Base-by-base conservation (phyloP, 2,113 vertebrate species). In the Xyliphius kryptos region DNA sequence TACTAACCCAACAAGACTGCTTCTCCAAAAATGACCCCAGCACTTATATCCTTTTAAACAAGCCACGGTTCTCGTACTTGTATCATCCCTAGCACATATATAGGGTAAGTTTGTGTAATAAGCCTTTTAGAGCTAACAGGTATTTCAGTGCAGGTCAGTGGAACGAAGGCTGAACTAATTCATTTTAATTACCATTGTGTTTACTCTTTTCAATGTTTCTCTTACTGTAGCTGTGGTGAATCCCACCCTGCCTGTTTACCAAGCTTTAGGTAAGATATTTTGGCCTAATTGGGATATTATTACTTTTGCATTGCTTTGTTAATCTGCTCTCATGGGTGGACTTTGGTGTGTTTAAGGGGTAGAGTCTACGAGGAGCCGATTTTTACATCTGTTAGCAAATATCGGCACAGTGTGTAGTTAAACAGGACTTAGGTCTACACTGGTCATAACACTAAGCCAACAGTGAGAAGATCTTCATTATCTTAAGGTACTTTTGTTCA, bases 281-380 rank as follows among this genome's bases (percentile, higher is more conserved):
- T 49, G 43, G 1, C 3, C 56, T 72, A 77, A 80, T 71, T 72
- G 74, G 41, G 54, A 55, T 51, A 13, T 68, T 32, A 69, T 70
- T 75, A 56, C 76, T 73, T 70, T 32, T 49, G 71, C 74, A 32
- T 66, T 66, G 60, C 79, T 59, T 20, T 12, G 22, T 58, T 80
- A 74, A 78, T 76, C 75, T 8, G 61, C 57, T 75, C 75, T 69
- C 26, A 19, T 14, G 20, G 74, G 62, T 67, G 49, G 62, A 61
- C 41, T 19, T 72, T 16, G 71, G 81, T 85, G 83, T 83, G 80
- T 79, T 78, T 85, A 85, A 81, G 75, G 84, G 86, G 82, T 80
- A 78, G 83, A 73, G 78, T 76, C 79, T 48, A 44, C 41, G 17
- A 64, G 67, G 61, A 69, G 22, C 63, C 68, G 72, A 68, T 72